Evolutionary conservation across 2,888 invertebrate genomes (phyloP).

Genomic region (Plagodis dolabraria): DNA sequence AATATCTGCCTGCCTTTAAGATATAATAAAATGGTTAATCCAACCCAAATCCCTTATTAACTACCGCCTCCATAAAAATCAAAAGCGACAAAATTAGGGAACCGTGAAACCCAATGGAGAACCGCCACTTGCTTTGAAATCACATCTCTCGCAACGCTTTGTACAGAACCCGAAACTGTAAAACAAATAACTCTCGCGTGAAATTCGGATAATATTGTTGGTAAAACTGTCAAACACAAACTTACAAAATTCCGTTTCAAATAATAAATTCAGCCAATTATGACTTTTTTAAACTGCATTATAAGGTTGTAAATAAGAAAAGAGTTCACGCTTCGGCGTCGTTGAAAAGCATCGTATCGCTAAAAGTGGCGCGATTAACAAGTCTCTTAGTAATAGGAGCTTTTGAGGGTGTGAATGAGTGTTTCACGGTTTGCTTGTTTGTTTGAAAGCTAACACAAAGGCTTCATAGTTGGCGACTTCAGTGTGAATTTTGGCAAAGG

Average conservation of each 20-base stretch:
- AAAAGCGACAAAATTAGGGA: constrained; percentile 47
- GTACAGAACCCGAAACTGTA: constrained; percentile 59
- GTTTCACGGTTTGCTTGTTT: constrained; percentile 58
- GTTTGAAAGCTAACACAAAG: constrained; percentile 51
- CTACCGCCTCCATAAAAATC: constrained; percentile 1
- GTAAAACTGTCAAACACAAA: constrained; percentile 50
- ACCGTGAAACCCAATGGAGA: constrained; percentile 59
- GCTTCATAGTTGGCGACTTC: constrained; percentile 38
- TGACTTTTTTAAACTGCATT: constrained; percentile 18
- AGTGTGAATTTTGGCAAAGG: constrained; percentile 55
- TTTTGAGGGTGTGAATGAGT: constrained; percentile 58
- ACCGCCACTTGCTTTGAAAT: constrained; percentile 70
- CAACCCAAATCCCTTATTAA: constrained; percentile 9
- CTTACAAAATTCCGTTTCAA: constrained; percentile 5
- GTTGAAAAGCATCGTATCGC: constrained; percentile 52
- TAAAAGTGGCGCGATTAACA: constrained; percentile 67
- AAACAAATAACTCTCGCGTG: constrained; percentile 78
- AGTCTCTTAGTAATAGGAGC: constrained; percentile 50
- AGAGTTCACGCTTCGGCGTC: constrained; percentile 65
- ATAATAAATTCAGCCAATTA: constrained; percentile 1
- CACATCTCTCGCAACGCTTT: constrained; percentile 62
- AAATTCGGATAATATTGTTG: constrained; percentile 69
- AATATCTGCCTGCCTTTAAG: too few relatives aligned
- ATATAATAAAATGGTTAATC: constrained; percentile 1
- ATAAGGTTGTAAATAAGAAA: constrained; percentile 27